phyloP scores from a whole-genome alignment of 37 sponge, comb jelly and placozoan species.

The Petrosia ficiformis region DNA sequence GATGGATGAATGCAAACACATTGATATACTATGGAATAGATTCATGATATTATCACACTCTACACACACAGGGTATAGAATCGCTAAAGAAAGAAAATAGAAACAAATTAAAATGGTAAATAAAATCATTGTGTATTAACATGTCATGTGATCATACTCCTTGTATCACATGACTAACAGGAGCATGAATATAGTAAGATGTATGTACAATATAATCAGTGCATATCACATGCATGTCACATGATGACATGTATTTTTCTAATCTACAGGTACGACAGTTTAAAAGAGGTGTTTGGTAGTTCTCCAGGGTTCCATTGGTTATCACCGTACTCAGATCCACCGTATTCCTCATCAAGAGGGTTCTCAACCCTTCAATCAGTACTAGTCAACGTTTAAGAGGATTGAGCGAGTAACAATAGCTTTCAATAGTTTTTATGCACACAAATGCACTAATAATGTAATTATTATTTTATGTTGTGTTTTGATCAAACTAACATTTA shows the following conservation, averaged over 20 bases:
- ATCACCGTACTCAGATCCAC: slow-evolving; percentile 77
- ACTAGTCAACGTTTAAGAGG: slow-evolving; percentile 14
- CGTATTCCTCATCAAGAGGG: too few species aligned
- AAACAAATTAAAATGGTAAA: slow-evolving; percentile 45
- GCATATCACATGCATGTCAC: neutral
- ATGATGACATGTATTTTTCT: neutral
- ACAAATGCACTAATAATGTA: too few species aligned
- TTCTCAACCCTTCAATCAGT: neutral
- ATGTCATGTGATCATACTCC: too few species aligned
- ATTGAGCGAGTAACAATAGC: too few species aligned
- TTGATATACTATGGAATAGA: too few species aligned
- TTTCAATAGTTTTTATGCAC: too few species aligned
- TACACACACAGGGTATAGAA: slow-evolving; percentile 81
- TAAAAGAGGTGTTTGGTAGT: slow-evolving; percentile 84
- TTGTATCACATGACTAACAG: neutral
- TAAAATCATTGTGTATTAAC: neutral
- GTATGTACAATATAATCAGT: neutral
- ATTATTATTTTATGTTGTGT: too few species aligned
- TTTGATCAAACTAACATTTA: too few species aligned
- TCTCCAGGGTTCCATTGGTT: slow-evolving; percentile 71
- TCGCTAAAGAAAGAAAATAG: slow-evolving; percentile 71
- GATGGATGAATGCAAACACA: too few species aligned
- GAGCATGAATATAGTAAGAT: neutral
- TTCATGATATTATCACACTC: too few species aligned
- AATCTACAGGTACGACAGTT: slow-evolving; percentile 63